phyloP scores from a whole-genome alignment of 1,140 invertebrate genomes.

The Gerris buenoi region DNA sequence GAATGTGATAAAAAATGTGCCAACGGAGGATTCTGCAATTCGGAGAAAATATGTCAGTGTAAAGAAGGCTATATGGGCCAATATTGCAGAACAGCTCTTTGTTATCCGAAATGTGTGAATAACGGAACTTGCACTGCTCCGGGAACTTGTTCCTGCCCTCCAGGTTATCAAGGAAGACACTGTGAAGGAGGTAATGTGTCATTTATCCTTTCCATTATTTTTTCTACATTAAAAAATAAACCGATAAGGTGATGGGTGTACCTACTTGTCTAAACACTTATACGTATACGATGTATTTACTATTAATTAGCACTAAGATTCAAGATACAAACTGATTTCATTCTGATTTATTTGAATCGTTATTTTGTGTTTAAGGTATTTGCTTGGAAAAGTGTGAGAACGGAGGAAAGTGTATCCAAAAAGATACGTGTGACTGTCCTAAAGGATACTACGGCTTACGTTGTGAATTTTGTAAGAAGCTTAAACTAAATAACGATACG shows the following conservation, averaged over 20 bases:
- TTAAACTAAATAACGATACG: too few species aligned
- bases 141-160: constrained; percentile 68
- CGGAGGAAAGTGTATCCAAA: constrained; percentile 86
- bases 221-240: too few species aligned
- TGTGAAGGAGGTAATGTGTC: constrained; percentile 66
- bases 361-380: constrained; percentile 63
- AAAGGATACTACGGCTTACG: constrained; percentile 74
- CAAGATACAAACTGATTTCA: too few species aligned
- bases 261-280: too few species aligned
- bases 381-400: constrained; percentile 79
- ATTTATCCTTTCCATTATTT: too few species aligned
- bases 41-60: constrained; percentile 68
- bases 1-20: constrained; percentile 74
- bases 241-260: too few species aligned
- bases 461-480: constrained; percentile 83
- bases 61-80: constrained; percentile 78
- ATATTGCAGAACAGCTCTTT: constrained; percentile 71
- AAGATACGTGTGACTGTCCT: constrained; percentile 76
- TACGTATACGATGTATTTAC: too few species aligned
- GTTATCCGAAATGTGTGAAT: constrained; percentile 84
- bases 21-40: constrained; percentile 65
- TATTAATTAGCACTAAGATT: too few species aligned
- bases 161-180: constrained; percentile 76
- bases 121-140: constrained; percentile 78
- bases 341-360: too few species aligned